Evolutionary conservation across 2,113 vertebrate species (phyloP).

Genomic region (Nerophis lumbriciformis): DNA sequence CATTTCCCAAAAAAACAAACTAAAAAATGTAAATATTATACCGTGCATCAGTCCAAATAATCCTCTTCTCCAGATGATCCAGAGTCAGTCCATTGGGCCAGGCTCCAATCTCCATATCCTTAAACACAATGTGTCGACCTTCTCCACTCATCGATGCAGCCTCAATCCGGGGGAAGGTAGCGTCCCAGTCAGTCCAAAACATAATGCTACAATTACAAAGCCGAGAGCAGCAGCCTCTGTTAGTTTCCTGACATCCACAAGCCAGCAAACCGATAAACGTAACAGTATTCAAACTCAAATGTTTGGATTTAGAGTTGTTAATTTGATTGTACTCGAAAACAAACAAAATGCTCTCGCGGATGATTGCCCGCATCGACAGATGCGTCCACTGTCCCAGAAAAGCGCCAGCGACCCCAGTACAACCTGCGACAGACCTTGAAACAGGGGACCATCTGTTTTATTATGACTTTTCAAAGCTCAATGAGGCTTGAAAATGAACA

Average conservation of each 20-base stretch:
- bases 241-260: constrained; percentile 4
- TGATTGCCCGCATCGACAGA: constrained; percentile 19
- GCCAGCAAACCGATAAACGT: background rate
- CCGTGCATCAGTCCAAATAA: constrained; percentile 98
- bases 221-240: background rate
- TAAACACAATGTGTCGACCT: constrained; percentile 89
- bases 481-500: constrained; percentile 61
- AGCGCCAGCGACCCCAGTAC: constrained; percentile 35
- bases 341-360: constrained; percentile 11
- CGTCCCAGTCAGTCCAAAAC: constrained; percentile 99
- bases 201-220: constrained; percentile 77
- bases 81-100: constrained; percentile 98
- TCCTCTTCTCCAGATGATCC: constrained; percentile 95
- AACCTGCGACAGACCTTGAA: constrained; percentile 46
- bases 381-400: constrained; percentile 28
- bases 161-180: constrained; percentile 94
- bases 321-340: constrained; percentile 2
- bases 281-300: background rate
- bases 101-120: constrained; percentile 96
- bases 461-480: constrained; percentile 60
- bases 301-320: constrained; percentile 3
- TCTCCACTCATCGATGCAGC: constrained; percentile 94
- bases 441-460: constrained; percentile 61
- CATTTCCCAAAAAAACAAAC: background rate
- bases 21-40: constrained; percentile 45